phyloP scores from a whole-genome alignment of 2,797 vertebrate genomes.

The Astyanax mexicanus region DNA sequence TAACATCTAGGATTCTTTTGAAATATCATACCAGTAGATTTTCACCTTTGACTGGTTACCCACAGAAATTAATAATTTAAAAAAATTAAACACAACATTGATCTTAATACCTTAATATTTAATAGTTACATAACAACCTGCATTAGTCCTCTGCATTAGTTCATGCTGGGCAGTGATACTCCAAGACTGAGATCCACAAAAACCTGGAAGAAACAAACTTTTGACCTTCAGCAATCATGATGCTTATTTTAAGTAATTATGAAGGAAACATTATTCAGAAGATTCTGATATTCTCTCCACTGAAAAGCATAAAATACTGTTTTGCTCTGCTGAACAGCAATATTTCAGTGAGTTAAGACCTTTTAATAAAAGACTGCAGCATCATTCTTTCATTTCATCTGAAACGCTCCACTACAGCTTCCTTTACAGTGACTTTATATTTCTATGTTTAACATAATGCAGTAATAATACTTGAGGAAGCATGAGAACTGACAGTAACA shows the following conservation, averaged over 20 bases:
- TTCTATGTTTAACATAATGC: neutral
- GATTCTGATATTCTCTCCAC: constrained; percentile 67
- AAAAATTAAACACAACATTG: too few relatives aligned
- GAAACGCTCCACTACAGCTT: neutral
- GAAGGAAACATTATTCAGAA: constrained; percentile 68
- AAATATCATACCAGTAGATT: neutral
- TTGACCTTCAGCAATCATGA: neutral
- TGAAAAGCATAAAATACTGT: constrained; percentile 73
- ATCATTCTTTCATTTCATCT: constrained; percentile 31
- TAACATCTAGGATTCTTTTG: too few relatives aligned
- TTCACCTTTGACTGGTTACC: neutral
- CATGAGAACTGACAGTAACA: neutral
- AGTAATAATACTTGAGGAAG: neutral
- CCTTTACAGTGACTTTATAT: constrained; percentile 20
- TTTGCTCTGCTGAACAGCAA: constrained; percentile 77
- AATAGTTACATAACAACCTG: too few relatives aligned
- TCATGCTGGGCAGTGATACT: too few relatives aligned
- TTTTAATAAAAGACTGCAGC: constrained; percentile 65
- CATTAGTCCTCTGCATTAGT: too few relatives aligned
- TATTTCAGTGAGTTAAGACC: constrained; percentile 76
- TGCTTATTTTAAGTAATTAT: constrained; percentile 68
- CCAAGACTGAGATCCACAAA: too few relatives aligned
- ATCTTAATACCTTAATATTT: too few relatives aligned
- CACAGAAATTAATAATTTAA: neutral
- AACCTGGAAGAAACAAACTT: too few relatives aligned